Evolutionary conservation across 64 coral and sea anemone species (phyloP), one percentile per base, ranked within the genome.

Genomic region (Pocillopora damicornis): DNA sequence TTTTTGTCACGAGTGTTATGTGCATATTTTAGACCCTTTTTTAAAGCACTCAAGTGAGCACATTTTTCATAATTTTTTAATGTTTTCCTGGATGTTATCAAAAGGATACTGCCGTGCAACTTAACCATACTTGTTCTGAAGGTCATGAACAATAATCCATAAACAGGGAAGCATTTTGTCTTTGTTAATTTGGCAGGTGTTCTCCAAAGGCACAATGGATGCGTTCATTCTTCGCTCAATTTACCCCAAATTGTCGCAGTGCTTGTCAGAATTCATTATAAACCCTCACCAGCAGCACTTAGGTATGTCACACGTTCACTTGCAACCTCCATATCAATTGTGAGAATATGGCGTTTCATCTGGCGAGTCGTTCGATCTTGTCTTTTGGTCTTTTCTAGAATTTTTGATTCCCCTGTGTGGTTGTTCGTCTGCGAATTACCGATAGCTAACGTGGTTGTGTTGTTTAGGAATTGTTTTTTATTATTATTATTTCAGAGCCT

Each of bases 281-380:
- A 99, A 99, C 61, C 97, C 97, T 63, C 97, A 99, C 71, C 97
- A 99, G 66, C 97, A 99, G 79, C 97, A 99, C 63, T 88, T 99
- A 75, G 97, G 97, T 99, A 67, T 66, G 93, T 61, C 5, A 38
- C 61, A 11, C n/a, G 15, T 67, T 11, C 30, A 69, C 16, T n/a
- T 86, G 14, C 73, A 82, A 35, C 6, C 63, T 59, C 51, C 20
- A 67, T 67, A 67, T n/a, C 63, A 5, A 22, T 17, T 16, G 63
- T 66, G 63, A 66, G 63, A 5, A 15, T 22, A 15, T 51, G 3
- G 42, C 7, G 42, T 51, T 51, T 51, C 42, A 51, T 51, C 42
- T 4, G 42, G 42, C 42, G 42, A 51, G 42, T 51, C 42, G 3
- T 51, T 51, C 7, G 3, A 51, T 51, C 42, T 51, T 4, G 7